Evolutionary conservation across 2,888 invertebrate genomes (phyloP), one percentile per base, ranked within the genome.

Genomic region (Tupiocoris notatus): DNA sequence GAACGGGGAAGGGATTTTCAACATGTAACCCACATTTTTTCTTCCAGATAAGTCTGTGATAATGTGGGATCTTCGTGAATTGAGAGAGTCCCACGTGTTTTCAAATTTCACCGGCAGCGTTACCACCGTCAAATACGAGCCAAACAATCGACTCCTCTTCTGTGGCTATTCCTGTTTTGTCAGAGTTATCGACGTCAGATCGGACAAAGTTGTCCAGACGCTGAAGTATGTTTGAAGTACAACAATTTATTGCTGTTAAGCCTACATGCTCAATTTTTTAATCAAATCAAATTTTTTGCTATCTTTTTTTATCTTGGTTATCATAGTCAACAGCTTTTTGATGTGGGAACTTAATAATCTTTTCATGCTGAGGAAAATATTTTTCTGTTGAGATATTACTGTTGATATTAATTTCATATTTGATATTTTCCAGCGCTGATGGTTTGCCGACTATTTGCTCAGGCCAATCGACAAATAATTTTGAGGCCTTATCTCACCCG

Each of bases 11-110:
- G n/a, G n/a, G n/a, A n/a, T n/a, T n/a, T n/a, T n/a, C n/a, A n/a
- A n/a, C n/a, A n/a, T n/a, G n/a, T n/a, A n/a, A n/a, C n/a, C n/a
- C n/a, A n/a, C n/a, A n/a, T n/a, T 39, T 75, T 77, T 71, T n/a
- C n/a, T n/a, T 82, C 23, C 82, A 92, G 93, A 94, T 85, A 90
- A 93, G 75, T 92, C 92, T 2, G 93, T 93, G 0, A 94, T 94
- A 83, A 89, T 93, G 39, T 95, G 95, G 94, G 95, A 95, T 85
- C 85, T 95, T 82, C 87, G 88, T 80, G 89, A 90, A 1, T 91
- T 92, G 67, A 87, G 88, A 62, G 93, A 93, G 83, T 86, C 88
- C 56, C 86, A 87, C 75, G 89, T 90, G 0, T 85, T 93, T 77
- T 85, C 88, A 78, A 88, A 91, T 78, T 94, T 93, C 83, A 89